phyloP scores from a whole-genome alignment of 2,797 vertebrate species.

The Vespertilio murinus region DNA sequence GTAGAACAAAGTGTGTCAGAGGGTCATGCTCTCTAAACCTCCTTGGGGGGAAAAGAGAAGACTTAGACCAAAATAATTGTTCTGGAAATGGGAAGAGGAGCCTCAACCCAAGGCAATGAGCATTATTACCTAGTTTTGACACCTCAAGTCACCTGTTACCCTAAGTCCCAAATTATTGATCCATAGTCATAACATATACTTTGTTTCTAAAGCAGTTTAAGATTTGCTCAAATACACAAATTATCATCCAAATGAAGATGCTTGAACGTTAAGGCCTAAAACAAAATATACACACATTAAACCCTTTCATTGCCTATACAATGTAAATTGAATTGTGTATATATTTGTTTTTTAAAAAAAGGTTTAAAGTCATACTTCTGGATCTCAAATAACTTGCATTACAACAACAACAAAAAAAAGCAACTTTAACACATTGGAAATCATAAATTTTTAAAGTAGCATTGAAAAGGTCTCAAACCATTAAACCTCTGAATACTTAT shows the following conservation, averaged over 20 bases:
- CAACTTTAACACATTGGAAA: neutral
- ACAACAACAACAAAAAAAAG: slow-evolving; percentile 46
- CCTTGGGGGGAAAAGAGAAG: slow-evolving; percentile 2
- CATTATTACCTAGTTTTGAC: neutral
- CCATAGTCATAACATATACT: neutral
- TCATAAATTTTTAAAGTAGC: neutral
- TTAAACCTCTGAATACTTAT: neutral
- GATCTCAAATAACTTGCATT: neutral
- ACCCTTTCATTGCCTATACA: neutral
- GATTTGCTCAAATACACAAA: slow-evolving; percentile 27
- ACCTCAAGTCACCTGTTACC: neutral
- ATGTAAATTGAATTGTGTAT: neutral
- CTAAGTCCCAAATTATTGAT: neutral
- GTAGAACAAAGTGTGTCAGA: neutral
- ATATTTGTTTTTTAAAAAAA: no score
- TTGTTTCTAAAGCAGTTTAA: neutral
- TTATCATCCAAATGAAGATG: slow-evolving; percentile 34
- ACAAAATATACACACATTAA: neutral
- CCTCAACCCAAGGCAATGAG: neutral
- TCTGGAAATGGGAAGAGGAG: neutral
- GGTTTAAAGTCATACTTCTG: neutral
- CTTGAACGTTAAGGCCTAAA: neutral
- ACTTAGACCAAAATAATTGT: neutral
- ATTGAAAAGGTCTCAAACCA: neutral
- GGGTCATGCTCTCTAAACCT: neutral